A percentile compares a stretch with the other conserved stretches of the same genome.
These are phyloP conservation scores for Mechanitis messenoides DNA, from an alignment of 2,888 invertebrate species.

Conservation along the genomic window DNA sequence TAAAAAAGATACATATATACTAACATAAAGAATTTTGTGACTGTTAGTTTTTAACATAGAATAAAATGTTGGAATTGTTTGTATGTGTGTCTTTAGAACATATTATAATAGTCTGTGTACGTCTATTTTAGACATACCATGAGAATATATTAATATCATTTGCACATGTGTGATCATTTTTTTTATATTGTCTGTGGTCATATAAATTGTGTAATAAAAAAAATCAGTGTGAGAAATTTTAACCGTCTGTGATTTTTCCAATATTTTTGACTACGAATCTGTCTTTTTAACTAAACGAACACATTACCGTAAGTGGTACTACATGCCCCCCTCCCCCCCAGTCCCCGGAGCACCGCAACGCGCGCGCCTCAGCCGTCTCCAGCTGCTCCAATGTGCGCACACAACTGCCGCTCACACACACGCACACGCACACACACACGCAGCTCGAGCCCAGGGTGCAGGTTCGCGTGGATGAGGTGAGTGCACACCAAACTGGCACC, in stretches of 20 bases:
- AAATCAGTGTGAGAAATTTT: too few species aligned
- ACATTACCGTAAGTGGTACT: neutral
- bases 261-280: too few species aligned
- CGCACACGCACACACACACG: constrained; percentile 38
- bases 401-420: constrained; percentile 41
- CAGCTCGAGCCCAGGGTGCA: constrained; percentile 33
- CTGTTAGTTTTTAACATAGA: neutral
- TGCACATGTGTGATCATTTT: too few species aligned
- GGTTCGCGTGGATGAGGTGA: constrained; percentile 21
- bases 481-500: neutral
- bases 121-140: neutral
- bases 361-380: constrained; percentile 47
- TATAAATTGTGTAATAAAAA: too few species aligned
- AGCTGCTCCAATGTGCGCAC: constrained; percentile 55
- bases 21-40: neutral
- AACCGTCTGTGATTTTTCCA: too few species aligned
- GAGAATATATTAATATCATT: too few species aligned
- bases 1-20: constrained; percentile 3
- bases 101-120: neutral
- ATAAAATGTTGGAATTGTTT: neutral
- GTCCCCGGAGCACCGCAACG: constrained; percentile 62
- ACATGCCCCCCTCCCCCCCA: constrained; percentile 26
- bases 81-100: neutral
- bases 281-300: too few species aligned
- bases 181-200: too few species aligned